Conservation (phyloP, 2,797 vertebrate species). For the Peromyscus attwateri region DNA sequence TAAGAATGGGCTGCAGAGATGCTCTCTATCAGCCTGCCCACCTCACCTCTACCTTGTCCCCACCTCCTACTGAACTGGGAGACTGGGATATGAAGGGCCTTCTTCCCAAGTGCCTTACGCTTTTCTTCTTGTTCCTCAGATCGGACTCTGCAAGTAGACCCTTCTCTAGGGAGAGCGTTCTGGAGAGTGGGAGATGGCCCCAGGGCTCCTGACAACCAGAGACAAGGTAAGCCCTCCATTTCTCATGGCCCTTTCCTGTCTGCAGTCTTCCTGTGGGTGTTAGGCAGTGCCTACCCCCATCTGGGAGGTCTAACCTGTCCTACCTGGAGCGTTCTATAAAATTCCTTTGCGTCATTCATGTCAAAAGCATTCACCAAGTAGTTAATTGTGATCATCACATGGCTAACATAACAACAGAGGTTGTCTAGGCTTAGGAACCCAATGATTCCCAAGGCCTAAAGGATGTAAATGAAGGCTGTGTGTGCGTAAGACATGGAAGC, state of each 20-base stretch:
- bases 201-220: slow-evolving; percentile 41
- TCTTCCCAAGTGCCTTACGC: not conserved
- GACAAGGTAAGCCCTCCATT: slow-evolving; percentile 49
- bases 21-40: not conserved
- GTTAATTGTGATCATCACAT: not conserved
- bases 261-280: not conserved
- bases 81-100: not conserved
- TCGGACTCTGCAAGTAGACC: not conserved
- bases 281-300: not conserved
- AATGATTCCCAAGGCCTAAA: not conserved
- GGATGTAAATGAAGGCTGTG: not conserved
- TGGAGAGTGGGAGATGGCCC: slow-evolving; percentile 25
- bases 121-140: not conserved
- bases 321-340: not conserved
- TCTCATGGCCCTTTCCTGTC: not conserved
- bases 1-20: not conserved
- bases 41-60: not conserved
- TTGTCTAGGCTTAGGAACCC: not conserved
- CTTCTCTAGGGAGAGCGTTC: not conserved
- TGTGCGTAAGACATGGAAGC: not conserved
- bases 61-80: not conserved
- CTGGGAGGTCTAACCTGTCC: not conserved
- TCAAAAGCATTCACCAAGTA: not conserved
- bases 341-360: not conserved
- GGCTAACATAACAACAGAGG: not conserved